These are phyloP conservation scores for Tinea trinotella DNA, from an alignment of 2,888 invertebrate species.

Conservation along the genomic window DNA sequence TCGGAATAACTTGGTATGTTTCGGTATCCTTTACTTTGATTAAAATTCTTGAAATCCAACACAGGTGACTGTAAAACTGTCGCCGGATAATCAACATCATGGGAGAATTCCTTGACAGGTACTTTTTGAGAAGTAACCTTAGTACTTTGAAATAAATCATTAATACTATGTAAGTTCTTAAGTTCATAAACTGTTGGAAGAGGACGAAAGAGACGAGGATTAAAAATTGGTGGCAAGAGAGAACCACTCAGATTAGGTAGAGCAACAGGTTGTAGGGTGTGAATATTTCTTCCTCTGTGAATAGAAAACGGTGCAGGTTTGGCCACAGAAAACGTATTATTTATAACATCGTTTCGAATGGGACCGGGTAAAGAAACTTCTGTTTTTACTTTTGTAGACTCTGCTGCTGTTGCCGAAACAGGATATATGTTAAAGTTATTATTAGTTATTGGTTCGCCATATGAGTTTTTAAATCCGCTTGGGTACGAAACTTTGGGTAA, in stretches of 20 bases:
- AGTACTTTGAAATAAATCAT: slow-evolving; percentile 38
- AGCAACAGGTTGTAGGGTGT: slow-evolving; percentile 71
- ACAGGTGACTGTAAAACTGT: slow-evolving; percentile 79
- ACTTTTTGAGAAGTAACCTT: slow-evolving; percentile 76
- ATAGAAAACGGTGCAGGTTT: slow-evolving; percentile 60
- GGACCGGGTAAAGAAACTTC: slow-evolving; percentile 42
- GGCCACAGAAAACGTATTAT: slow-evolving; percentile 47
- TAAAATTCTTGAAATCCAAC: slow-evolving; percentile 66
- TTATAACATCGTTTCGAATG: slow-evolving; percentile 31
- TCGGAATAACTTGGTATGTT: slow-evolving; percentile 50
- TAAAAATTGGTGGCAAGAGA: slow-evolving; percentile 75
- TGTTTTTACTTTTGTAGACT: slow-evolving; percentile 54
- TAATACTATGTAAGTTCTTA: slow-evolving; percentile 43
- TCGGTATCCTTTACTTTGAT: slow-evolving; percentile 53
- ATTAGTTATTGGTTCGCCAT: slow-evolving; percentile 54
- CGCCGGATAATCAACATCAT: slow-evolving; percentile 80
- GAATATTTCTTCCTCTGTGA: slow-evolving; percentile 60
- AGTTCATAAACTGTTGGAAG: slow-evolving; percentile 34
- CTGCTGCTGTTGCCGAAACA: slow-evolving; percentile 52
- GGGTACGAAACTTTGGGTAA: slow-evolving; percentile 50
- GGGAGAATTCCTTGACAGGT: slow-evolving; percentile 77
- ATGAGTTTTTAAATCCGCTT: slow-evolving; percentile 55
- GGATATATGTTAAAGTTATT: slow-evolving; percentile 44
- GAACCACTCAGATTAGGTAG: slow-evolving; percentile 76
- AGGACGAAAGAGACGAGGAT: slow-evolving; percentile 70